Evolutionary conservation across 2,113 vertebrate genomes (phyloP), one percentile per base, ranked within the genome.

Genomic region (Cisticola juncidis): DNA sequence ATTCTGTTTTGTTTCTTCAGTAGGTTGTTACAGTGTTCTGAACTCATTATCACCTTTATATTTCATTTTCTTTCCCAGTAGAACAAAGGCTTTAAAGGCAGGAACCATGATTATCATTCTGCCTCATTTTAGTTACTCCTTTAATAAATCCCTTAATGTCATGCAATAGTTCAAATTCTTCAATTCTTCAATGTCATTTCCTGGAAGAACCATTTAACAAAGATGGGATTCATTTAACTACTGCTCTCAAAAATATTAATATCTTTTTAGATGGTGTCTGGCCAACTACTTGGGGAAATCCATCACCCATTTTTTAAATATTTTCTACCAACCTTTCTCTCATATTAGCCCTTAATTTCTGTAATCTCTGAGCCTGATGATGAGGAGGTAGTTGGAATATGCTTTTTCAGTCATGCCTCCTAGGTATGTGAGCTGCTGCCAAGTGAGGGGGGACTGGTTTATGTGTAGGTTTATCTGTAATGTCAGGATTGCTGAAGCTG

Each of bases 241-340:
- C 19, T 48, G 24, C 29, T 69, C 58, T 86, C 17, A 61, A 28
- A 45, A 57, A 45, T 35, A 77, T 42, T 47, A 64, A 33, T 66
- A 53, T 5, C 2, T 45, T 90, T 92, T 62, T 38, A 12, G 16
- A 33, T 74, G 35, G 17, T 50, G 36, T 23, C 38, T 90, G 61
- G 33, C 14, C 14, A 54, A 9, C 15, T 70, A 29, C 17, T 62
- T 11, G 23, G 12, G 12, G 23, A 90, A 68, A 81, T 78, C 33
- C 13, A 50, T 74, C 19, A 62, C 6, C 4, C 5, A 36, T 35
- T 58, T 90, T 6, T 73, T 33, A 64, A 35, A 0, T 0, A 0
- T 26, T 62, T 77, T 68, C 82, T 56, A 17, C 29, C 6, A 66
- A 20, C 23, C 45, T 87, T 81, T 66, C 18, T 74, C 35, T 74